Evolutionary conservation across 2,888 invertebrate genomes (phyloP), one percentile per base, ranked within the genome.

Genomic region (Heliconius cydno): DNA sequence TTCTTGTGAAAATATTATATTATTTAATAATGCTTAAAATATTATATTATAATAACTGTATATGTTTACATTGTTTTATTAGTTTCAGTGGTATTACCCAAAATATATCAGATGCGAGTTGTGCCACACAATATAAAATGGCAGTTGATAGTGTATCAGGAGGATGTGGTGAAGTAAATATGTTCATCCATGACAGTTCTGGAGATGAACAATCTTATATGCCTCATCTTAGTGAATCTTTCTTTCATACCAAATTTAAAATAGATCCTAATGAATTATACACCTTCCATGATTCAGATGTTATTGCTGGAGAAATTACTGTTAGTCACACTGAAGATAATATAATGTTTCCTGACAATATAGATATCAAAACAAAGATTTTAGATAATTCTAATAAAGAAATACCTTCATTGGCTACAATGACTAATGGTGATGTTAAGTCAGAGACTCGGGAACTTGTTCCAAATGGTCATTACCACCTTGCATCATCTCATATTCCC

Each of bases 11-110:
- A 46, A 13, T 65, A 25, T 41, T 9, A 19, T 41, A 12, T 68
- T 41, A n/a, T 10, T 66, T 57, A 38, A 57, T 72, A 76, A 22
- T 46, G 38, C 30, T 75, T n/a, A 75, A 22, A 65, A n/a, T 52
- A n/a, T 34, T 34, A 15, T 79, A 52, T 52, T 52, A 19, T 52
- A 19, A 52, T 52, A 52, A 22, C 52, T 7, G 7, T 63, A 60
- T 67, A 68, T 12, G 6, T 28, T 73, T 25, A 78, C 38, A 34
- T 41, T 70, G 65, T 41, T 77, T 80, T 41, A 77, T 80, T 86
- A 95, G 95, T 88, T 95, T 93, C 88, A 93, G 94, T 90, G 94
- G 94, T 88, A 93, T 95, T 88, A 90, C 94, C 90, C 95, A 95
- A 90, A 94, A 90, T 88, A 92, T 95, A 90, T 92, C 95, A 80